A percentile compares a stretch with the other conserved stretches of the same genome.
phyloP scores from a whole-genome alignment of 2,797 vertebrate genomes.

The Karalla daura region DNA sequence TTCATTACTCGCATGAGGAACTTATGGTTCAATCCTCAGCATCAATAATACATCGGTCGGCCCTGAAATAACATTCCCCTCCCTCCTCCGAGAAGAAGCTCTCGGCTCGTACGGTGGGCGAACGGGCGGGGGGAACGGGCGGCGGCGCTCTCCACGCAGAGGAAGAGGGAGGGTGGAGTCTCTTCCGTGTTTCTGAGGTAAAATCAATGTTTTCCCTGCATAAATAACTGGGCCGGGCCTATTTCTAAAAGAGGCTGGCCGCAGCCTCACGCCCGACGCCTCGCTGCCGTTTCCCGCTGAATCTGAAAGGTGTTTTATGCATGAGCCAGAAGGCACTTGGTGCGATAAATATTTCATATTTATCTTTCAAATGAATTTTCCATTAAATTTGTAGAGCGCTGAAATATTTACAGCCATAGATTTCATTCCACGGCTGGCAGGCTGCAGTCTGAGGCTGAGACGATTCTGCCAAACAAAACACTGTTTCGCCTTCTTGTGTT shows the following conservation, averaged over 20 bases:
- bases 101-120: conserved; percentile 44
- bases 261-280: conserved; percentile 55
- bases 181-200: conserved; percentile 79
- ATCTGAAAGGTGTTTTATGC: conserved; percentile 79
- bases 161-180: conserved; percentile 73
- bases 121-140: conserved; percentile 53
- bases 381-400: conserved; percentile 79
- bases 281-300: conserved; percentile 60
- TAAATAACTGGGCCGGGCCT: conserved; percentile 62
- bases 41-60: conserved; percentile 47
- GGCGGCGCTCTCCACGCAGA: conserved; percentile 52
- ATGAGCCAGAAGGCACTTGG: conserved; percentile 76
- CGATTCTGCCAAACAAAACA: conserved; percentile 66
- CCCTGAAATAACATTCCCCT: conserved; percentile 55
- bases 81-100: conserved; percentile 49
- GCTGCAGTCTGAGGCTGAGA: conserved; percentile 52
- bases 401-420: conserved; percentile 81
- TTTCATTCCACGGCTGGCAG: conserved; percentile 68
- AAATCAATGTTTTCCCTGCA: conserved; percentile 79
- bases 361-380: conserved; percentile 83
- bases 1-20: conserved; percentile 40
- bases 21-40: conserved; percentile 41
- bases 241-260: conserved; percentile 60
- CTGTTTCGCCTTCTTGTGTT: conserved; percentile 61
- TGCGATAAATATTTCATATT: conserved; percentile 84